These are phyloP conservation scores for Gryon sp. DNA, from an alignment of 1,140 invertebrate genomes.

Conservation along the genomic window DNA sequence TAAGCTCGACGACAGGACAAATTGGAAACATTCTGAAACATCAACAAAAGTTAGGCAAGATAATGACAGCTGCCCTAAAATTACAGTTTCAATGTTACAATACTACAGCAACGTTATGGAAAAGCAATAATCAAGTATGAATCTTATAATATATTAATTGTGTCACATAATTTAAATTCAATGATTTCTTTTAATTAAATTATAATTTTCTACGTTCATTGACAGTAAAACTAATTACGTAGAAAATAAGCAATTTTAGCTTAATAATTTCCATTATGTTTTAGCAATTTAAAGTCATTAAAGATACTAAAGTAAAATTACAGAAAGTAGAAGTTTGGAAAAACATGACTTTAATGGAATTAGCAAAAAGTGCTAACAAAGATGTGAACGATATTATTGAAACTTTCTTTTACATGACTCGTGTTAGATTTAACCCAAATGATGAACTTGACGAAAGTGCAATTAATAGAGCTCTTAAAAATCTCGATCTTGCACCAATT, in stretches of 20 bases:
- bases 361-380: conserved; percentile 83
- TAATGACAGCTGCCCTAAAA: conserved; percentile 4
- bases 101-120: conserved; percentile 13
- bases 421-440: conserved; percentile 72
- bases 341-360: conserved; percentile 87
- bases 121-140: conserved; percentile 1
- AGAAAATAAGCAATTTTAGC: not conserved
- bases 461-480: conserved; percentile 83
- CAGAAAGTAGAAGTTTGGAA: conserved; percentile 85
- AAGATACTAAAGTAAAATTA: conserved; percentile 67
- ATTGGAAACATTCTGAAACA: conserved; percentile 8
- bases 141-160: not conserved
- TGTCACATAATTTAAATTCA: too few species aligned
- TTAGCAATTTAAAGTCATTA: conserved; percentile 22
- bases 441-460: conserved; percentile 81
- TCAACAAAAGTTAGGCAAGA: conserved; percentile 26
- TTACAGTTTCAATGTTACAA: conserved; percentile 21
- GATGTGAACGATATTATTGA: conserved; percentile 84
- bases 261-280: not conserved
- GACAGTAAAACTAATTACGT: too few species aligned
- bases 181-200: too few species aligned
- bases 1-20: not conserved
- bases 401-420: conserved; percentile 81
- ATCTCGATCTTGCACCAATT: conserved; percentile 82
- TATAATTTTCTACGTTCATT: too few species aligned